Base-by-base conservation (phyloP, 2,888 invertebrate species). In the Xestia ashworthii region DNA sequence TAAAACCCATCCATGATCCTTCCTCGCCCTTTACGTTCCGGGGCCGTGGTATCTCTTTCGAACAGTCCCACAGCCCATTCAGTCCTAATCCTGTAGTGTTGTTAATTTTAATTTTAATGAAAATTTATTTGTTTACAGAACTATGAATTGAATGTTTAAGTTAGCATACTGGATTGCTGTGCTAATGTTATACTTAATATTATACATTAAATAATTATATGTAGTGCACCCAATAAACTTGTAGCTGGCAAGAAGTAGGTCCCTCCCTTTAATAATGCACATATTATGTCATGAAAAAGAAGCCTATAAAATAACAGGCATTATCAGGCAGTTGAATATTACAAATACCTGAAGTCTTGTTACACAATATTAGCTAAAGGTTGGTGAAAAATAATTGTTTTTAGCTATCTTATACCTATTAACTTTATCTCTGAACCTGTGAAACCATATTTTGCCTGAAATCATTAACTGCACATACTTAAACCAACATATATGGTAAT, bases 141-240 rank as follows among this genome's bases (percentile, higher is more conserved):
- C 50, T 76, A 65, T 73, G 65, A 69, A 44, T 67, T 76, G 62
- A 77, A 78, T 84, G 78, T 79, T 80, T 87, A 71, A 71, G 72
- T 87, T 85, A 83, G 76, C 66, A 71, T 83, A 83, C 75, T 82
- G 80, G 80, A 88, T 84, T 81, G 74, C 75, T 87, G 87, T 85
- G 88, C 82, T 88, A 87, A 66, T 77, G 74, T 84, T 82, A 84
- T 84, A 86, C 68, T 77, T 85, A 89, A 84, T 81, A 88, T 71
- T 69, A 80, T 80, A 65, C 69, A 76, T 74, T 74, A 78, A 69
- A 75, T 74, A 74, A 78, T 58, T 44, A 58, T 65, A 65, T 65
- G 71, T 89, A 84, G 78, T 81, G 87, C 90, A 89, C 83, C 62
- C 79, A 85, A 81, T 83, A 67, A 80, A 73, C 76, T 81, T 79